Conservation (phyloP, 2,113 vertebrate genomes). For the Poeciliopsis occidentalis region DNA sequence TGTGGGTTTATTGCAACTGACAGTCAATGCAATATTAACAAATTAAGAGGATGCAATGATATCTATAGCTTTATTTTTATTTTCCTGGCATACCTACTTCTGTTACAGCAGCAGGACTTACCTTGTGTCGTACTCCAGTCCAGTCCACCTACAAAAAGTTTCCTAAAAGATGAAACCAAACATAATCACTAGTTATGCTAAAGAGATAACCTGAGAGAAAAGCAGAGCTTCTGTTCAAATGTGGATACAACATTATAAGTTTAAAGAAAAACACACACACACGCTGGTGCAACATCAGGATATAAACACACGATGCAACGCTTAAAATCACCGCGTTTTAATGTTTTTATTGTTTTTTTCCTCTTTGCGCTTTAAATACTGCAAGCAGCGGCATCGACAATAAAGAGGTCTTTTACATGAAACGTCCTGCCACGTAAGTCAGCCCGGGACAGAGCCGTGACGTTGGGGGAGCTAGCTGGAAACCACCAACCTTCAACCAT, state of each 20-base stretch:
- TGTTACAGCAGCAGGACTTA: conserved; percentile 68
- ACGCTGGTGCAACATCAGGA: conserved; percentile 19
- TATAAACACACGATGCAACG: conserved; percentile 8
- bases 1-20: too few species aligned
- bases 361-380: conserved; percentile 7
- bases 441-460: conserved; percentile 32
- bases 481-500: neutral
- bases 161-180: conserved; percentile 80
- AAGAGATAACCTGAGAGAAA: neutral
- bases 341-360: neutral
- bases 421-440: conserved; percentile 67
- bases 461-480: conserved; percentile 30
- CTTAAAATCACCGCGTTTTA: neutral
- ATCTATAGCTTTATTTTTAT: neutral
- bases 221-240: neutral
- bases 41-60: neutral
- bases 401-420: conserved; percentile 45
- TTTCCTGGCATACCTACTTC: neutral
- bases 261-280: neutral
- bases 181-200: neutral
- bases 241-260: neutral
- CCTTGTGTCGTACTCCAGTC: conserved; percentile 99
- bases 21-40: too few species aligned
- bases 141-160: conserved; percentile 98
- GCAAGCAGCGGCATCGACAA: conserved; percentile 28